phyloP scores from a whole-genome alignment of 1,140 invertebrate species.

The Aphaenogaster rudis region DNA sequence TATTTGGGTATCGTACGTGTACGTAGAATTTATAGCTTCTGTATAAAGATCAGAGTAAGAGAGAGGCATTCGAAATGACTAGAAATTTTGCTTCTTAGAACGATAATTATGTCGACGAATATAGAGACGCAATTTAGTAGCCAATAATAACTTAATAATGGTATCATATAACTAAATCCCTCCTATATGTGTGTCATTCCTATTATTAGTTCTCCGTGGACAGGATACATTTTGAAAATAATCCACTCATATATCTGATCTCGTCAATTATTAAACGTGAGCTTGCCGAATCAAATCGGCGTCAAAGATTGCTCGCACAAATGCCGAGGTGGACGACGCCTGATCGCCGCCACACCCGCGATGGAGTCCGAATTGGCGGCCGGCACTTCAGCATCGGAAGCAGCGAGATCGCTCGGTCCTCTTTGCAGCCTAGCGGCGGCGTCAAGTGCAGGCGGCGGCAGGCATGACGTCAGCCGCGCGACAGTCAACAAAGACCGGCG shows the following conservation, averaged over 20 bases:
- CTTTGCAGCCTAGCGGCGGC: slow-evolving; percentile 71
- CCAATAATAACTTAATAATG: background rate
- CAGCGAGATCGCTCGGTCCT: slow-evolving; percentile 60
- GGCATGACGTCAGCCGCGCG: slow-evolving; percentile 78
- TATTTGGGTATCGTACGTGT: background rate
- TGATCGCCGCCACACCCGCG: background rate
- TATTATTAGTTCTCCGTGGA: background rate
- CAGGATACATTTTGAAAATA: background rate
- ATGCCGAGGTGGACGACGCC: background rate
- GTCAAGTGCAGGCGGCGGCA: slow-evolving; percentile 80
- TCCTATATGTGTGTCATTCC: too few relatives aligned
- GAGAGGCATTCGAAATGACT: background rate
- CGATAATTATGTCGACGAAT: background rate
- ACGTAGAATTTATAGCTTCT: background rate
- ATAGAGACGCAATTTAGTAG: background rate
- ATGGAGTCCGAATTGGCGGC: slow-evolving; percentile 26
- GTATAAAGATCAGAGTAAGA: too few relatives aligned
- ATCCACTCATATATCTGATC: background rate
- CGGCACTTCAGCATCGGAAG: slow-evolving; percentile 48
- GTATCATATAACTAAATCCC: background rate
- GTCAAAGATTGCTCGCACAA: background rate
- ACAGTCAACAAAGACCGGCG: slow-evolving; percentile 80
- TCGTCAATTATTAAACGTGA: background rate
- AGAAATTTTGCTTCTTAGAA: background rate
- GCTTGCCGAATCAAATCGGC: background rate